These are phyloP conservation scores for Temnothorax unifasciatus DNA, from an alignment of 2,888 invertebrate genomes.

Conservation along the genomic window DNA sequence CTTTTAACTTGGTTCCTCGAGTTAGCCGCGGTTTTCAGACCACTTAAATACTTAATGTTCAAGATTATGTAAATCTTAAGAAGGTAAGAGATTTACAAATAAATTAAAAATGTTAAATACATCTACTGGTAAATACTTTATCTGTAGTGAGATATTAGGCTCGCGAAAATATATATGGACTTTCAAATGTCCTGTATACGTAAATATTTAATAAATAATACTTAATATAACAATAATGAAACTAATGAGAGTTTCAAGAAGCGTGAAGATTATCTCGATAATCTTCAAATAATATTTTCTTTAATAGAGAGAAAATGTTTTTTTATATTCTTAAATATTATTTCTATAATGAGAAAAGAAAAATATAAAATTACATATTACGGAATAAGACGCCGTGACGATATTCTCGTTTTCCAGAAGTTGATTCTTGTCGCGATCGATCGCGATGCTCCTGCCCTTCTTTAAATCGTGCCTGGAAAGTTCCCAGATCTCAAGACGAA, in stretches of 20 bases:
- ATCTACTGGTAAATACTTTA: background rate
- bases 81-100: background rate
- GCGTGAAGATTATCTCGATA: background rate
- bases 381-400: conserved; percentile 35
- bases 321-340: background rate
- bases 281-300: background rate
- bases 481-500: conserved; percentile 29
- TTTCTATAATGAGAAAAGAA: background rate
- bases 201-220: background rate
- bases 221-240: background rate
- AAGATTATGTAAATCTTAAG: background rate
- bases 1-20: too few relatives aligned
- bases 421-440: conserved; percentile 66
- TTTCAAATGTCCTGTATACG: background rate
- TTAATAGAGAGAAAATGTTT: background rate
- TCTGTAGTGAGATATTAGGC: background rate
- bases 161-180: background rate
- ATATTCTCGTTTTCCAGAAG: conserved; percentile 53
- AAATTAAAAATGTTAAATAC: background rate
- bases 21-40: background rate
- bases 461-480: conserved; percentile 58
- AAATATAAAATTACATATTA: conserved; percentile 58
- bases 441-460: conserved; percentile 35
- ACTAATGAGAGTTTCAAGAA: background rate
- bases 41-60: background rate